Percentiles rank a stretch among this genome's conserved stretches.
phyloP scores from a whole-genome alignment of 2,888 invertebrate species.

The Aradus depressus region DNA sequence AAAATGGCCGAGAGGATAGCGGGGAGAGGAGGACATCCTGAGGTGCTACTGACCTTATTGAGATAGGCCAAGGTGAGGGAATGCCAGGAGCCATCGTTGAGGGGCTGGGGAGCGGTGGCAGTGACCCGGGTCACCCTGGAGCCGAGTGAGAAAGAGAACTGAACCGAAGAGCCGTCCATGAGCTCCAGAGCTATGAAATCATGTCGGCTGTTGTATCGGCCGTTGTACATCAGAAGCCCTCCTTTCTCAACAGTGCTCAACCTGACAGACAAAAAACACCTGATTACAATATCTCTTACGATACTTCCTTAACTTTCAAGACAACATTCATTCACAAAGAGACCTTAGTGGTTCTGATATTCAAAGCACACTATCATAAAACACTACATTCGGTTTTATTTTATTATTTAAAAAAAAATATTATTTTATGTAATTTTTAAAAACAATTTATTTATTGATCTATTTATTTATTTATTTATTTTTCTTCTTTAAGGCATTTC shows the following conservation, averaged over 20 bases:
- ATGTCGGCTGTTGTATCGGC: conserved; percentile 87
- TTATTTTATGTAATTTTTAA: too few species aligned
- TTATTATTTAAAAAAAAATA: too few species aligned
- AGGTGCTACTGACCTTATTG: conserved; percentile 61
- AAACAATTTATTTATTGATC: too few species aligned
- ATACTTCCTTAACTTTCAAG: background rate
- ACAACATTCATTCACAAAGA: background rate
- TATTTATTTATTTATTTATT: too few species aligned
- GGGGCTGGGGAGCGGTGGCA: conserved; percentile 53
- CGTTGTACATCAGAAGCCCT: conserved; percentile 85
- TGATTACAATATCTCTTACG: background rate
- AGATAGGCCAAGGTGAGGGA: conserved; percentile 70
- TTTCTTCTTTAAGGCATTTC: too few species aligned
- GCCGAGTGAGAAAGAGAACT: conserved; percentile 83
- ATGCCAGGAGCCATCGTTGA: conserved; percentile 87
- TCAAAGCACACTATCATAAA: too few species aligned
- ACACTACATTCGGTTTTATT: too few species aligned
- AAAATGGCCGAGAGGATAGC: too few species aligned
- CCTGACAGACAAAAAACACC: conserved; percentile 37
- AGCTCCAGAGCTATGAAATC: conserved; percentile 88
- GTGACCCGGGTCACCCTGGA: conserved; percentile 54
- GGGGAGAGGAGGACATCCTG: too few species aligned
- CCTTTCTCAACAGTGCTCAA: conserved; percentile 79
- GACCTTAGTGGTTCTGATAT: background rate
- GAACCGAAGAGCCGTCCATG: conserved; percentile 53